Evolutionary conservation across 2,797 vertebrate genomes (phyloP), one percentile per base, ranked within the genome.

Genomic region (Carduelis carduelis): DNA sequence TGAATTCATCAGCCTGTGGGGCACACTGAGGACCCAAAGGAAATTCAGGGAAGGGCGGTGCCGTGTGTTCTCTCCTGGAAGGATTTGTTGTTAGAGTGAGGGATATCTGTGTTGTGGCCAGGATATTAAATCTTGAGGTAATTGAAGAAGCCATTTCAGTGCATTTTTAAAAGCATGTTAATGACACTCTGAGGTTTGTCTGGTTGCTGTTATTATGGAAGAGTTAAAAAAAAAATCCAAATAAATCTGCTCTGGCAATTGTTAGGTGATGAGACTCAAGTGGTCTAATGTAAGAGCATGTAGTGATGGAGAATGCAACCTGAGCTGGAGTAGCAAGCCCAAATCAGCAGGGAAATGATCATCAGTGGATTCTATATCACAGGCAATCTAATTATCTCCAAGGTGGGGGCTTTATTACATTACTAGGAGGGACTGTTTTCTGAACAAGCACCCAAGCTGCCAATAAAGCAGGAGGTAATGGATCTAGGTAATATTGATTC

Each of bases 401-500:
- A 92, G 95, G 92, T 94, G 92, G 86, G 78, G 86, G 78, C 56
- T 90, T 96, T 95, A 96, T 96, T 97, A 70, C 81, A 89, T 96
- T 97, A 96, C 78, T 93, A 61, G 60, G 66, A 92, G 70, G 66
- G 93, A 84, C 86, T 97, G 96, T 87, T 96, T 95, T 96, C 86
- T 92, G 94, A 94, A 84, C 75, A 92, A 93, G 92, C 68, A 94
- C 66, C 94, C 81, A 83, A 96, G 56, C 93, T 93, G 93, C 70
- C 92, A 89, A 93, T 90, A 95, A 92, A 87, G 35, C 68, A 89
- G 88, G 68, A 92, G 88, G 88, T 96, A 97, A 96, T 96, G 93
- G 86, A 95, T 94, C 86, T 80, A 68, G 90, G 71, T 89, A 49
- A 80, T 94, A 92, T 53, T 89, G 94, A 95, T 96, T 94, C 81